phyloP scores from a whole-genome alignment of 2,113 vertebrate species.

The Zosterops pallidus region DNA sequence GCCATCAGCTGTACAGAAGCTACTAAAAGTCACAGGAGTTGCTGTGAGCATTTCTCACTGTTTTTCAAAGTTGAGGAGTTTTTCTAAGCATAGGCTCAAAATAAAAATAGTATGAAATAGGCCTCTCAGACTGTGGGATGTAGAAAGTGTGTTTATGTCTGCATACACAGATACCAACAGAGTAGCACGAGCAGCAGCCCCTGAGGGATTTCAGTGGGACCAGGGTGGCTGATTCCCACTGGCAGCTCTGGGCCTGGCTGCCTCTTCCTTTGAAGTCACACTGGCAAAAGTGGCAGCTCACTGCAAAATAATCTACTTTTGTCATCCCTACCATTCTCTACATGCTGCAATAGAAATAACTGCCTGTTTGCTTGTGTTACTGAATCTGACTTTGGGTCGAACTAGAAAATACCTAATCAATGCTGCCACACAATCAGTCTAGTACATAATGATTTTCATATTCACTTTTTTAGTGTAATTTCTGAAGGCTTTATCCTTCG shows the following conservation, averaged over 20 bases:
- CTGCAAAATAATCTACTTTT: neutral
- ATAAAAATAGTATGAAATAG: neutral
- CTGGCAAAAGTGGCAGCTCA: neutral
- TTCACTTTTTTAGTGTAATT: neutral
- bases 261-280: neutral
- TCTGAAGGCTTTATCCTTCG: neutral
- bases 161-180: neutral
- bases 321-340: neutral
- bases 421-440: neutral
- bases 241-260: neutral
- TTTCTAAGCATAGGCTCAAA: neutral
- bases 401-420: neutral
- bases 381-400: neutral
- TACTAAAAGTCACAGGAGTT: neutral
- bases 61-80: neutral
- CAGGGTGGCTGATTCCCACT: neutral
- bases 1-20: neutral
- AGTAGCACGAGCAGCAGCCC: neutral
- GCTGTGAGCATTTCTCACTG: neutral
- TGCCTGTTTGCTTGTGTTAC: neutral
- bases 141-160: neutral
- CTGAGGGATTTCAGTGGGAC: neutral
- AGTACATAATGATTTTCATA: neutral
- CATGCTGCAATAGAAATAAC: neutral
- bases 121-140: neutral